phyloP scores from a whole-genome alignment of 2,797 vertebrate species.

The Anomalospiza imberbis region DNA sequence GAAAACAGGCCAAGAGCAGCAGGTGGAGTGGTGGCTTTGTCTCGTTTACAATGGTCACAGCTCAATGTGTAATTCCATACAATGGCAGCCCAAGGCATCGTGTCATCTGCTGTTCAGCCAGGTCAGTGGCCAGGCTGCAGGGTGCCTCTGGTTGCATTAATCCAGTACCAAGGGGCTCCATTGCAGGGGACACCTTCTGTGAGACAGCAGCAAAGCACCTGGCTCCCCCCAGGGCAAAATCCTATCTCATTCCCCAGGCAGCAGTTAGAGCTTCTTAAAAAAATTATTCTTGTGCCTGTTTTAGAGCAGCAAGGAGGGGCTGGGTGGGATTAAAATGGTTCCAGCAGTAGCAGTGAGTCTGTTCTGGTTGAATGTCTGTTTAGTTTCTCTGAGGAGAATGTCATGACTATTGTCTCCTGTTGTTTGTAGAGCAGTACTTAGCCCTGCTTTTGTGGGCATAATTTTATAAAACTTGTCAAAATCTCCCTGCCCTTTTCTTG shows the following conservation, averaged over 20 bases:
- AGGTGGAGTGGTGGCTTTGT: not conserved
- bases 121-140: constrained; percentile 44
- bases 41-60: not conserved
- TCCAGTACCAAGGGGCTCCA: not conserved
- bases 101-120: constrained; percentile 22
- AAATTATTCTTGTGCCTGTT: not conserved
- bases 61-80: not conserved
- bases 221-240: not conserved
- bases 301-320: not conserved
- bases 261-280: not conserved
- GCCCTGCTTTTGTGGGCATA: not conserved
- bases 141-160: constrained; percentile 10
- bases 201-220: not conserved
- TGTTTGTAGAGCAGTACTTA: not conserved
- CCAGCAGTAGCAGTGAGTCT: not conserved
- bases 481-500: not conserved
- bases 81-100: not conserved
- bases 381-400: not conserved
- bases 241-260: not conserved
- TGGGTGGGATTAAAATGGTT: not conserved
- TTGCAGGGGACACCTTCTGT: not conserved
- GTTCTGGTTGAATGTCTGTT: not conserved
- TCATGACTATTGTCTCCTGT: not conserved
- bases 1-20: not conserved
- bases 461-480: not conserved